phyloP scores from a whole-genome alignment of 2,113 vertebrate genomes.

The Eptesicus fuscus region DNA sequence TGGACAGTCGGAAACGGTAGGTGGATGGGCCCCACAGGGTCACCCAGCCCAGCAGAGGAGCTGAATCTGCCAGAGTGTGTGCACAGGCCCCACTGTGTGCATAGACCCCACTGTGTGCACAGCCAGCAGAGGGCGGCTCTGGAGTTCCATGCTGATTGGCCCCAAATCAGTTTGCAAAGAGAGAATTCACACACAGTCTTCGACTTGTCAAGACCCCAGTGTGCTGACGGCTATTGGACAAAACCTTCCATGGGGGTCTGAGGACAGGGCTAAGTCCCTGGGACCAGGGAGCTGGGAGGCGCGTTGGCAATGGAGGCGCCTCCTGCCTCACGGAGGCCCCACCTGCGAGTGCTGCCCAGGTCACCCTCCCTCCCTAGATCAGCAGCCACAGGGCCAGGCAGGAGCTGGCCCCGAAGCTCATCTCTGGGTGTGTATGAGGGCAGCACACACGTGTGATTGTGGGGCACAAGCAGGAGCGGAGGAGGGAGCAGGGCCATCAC shows the following conservation, averaged over 20 bases:
- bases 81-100: too few relatives aligned
- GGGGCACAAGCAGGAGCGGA: not conserved
- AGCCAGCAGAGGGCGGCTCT: not conserved
- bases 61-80: not conserved
- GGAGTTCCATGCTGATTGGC: not conserved
- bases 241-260: not conserved
- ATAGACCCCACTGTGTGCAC: too few relatives aligned
- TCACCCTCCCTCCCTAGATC: not conserved
- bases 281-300: not conserved
- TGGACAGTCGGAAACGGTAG: conserved; percentile 87
- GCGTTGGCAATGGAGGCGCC: fast-evolving
- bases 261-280: not conserved
- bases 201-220: not conserved
- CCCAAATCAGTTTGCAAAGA: not conserved
- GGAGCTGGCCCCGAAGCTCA: not conserved
- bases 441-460: not conserved
- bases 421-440: not conserved
- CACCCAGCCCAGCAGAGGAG: too few relatives aligned
- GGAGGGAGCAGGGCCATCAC: not conserved
- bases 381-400: not conserved
- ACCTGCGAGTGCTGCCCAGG: not conserved
- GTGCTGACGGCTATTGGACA: not conserved
- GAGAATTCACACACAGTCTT: not conserved
- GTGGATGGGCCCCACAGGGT: not conserved
- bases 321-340: not conserved